phyloP scores from a whole-genome alignment of 2,113 vertebrate species.

The Falcunculus frontatus region DNA sequence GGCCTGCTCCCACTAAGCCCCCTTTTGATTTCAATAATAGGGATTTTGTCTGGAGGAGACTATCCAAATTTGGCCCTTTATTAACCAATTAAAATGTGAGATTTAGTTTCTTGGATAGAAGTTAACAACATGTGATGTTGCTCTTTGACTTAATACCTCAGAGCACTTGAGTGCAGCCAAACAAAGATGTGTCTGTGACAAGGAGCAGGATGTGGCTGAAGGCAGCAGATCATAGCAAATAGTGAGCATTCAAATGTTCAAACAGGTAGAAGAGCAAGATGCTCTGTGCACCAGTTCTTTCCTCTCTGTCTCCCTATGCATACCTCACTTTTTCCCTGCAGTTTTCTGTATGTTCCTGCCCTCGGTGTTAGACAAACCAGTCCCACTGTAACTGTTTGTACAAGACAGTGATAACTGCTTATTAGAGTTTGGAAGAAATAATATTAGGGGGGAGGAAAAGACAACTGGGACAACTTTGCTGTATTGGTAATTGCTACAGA shows the following conservation, averaged over 20 bases:
- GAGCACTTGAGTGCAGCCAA: not conserved
- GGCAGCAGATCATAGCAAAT: not conserved
- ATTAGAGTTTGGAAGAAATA: not conserved
- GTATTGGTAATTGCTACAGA: not conserved
- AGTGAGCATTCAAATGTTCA: not conserved
- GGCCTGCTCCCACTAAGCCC: not conserved
- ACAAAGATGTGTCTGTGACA: not conserved
- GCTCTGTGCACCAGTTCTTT: not conserved
- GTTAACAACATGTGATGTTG: not conserved
- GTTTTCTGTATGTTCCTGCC: not conserved
- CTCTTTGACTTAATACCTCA: not conserved
- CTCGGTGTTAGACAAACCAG: not conserved
- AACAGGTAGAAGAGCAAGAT: not conserved
- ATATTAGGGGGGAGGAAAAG: not conserved
- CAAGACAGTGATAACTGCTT: not conserved
- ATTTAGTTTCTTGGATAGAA: not conserved
- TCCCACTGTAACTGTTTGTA: not conserved
- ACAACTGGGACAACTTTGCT: not conserved
- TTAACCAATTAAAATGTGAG: not conserved
- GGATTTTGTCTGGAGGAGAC: not conserved
- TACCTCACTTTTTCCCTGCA: not conserved
- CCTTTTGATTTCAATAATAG: not conserved
- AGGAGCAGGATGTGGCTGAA: not conserved
- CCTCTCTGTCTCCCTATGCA: not conserved
- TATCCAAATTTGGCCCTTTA: not conserved